Percentiles rank a stretch among this genome's conserved stretches.
These are phyloP conservation scores for Acanthochromis polyacanthus DNA, from an alignment of 2,113 vertebrate genomes.

Conservation along the genomic window DNA sequence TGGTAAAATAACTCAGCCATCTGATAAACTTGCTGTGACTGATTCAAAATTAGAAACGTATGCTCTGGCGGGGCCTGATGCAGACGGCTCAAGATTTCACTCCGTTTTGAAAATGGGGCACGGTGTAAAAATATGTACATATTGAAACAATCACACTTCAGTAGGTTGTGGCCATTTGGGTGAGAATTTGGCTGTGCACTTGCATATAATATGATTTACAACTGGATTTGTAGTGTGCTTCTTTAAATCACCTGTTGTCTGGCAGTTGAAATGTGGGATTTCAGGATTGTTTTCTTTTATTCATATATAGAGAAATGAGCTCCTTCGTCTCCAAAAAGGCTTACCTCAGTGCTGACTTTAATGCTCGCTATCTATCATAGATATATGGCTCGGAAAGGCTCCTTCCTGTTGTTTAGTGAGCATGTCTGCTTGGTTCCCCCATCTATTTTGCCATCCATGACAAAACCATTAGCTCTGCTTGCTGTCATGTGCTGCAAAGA, in stretches of 20 bases:
- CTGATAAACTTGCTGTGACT: conserved; percentile 73
- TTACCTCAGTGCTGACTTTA: conserved; percentile 76
- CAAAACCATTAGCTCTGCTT: conserved; percentile 17
- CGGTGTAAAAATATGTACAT: conserved; percentile 67
- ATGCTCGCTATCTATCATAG: conserved; percentile 74
- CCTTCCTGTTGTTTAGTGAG: conserved; percentile 61
- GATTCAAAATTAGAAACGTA: conserved; percentile 71
- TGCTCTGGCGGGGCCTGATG: conserved; percentile 28
- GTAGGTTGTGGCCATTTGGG: conserved; percentile 57
- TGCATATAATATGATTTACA: conserved; percentile 78
- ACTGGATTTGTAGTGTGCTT: conserved; percentile 69
- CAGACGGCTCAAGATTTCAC: conserved; percentile 37
- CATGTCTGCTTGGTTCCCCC: conserved; percentile 40
- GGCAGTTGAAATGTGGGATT: conserved; percentile 72
- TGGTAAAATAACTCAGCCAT: conserved; percentile 76
- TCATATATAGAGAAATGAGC: conserved; percentile 51
- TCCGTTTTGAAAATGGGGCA: conserved; percentile 49
- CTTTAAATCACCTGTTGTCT: conserved; percentile 84
- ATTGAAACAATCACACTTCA: conserved; percentile 81
- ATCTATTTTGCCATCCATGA: conserved; percentile 26
- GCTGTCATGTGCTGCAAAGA: background rate
- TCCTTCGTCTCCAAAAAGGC: conserved; percentile 64
- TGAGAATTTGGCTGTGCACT: conserved; percentile 72
- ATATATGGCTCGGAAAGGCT: conserved; percentile 51
- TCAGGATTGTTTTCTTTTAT: conserved; percentile 65